These are phyloP conservation scores for Phrynocephalus guinanensis DNA, from an alignment of 2,797 vertebrate species.

Conservation along the genomic window DNA sequence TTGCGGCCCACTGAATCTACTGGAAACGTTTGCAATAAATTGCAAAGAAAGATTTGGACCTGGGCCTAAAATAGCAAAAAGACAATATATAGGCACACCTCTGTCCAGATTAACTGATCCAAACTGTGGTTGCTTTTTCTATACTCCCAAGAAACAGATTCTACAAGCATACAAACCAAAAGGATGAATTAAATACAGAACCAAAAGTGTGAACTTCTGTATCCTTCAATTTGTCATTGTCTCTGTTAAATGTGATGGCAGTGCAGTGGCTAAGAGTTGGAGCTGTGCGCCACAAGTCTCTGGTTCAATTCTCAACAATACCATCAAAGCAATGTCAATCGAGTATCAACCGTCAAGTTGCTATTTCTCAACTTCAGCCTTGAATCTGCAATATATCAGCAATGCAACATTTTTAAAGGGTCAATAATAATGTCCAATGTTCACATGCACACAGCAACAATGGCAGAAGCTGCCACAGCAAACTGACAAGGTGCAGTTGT, in stretches of 20 bases:
- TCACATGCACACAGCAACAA: no score
- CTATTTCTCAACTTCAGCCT: not conserved
- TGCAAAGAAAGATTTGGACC: constrained; percentile 20
- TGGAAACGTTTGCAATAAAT: constrained; percentile 11
- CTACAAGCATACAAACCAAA: not conserved
- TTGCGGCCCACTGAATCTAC: constrained; percentile 31
- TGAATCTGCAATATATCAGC: not conserved
- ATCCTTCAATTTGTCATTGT: not conserved
- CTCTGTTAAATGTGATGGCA: not conserved
- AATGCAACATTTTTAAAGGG: not conserved
- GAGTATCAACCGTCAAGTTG: no score
- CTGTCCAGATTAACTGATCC: not conserved
- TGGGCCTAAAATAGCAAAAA: constrained; percentile 11
- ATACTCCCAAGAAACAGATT: not conserved
- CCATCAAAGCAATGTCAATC: no score
- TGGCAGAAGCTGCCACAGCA: no score
- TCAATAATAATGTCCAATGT: no score
- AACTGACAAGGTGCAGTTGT: no score
- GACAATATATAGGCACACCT: not conserved
- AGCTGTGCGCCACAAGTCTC: not conserved
- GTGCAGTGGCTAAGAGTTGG: not conserved
- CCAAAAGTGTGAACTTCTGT: not conserved
- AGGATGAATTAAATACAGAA: not conserved
- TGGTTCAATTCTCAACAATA: not conserved
- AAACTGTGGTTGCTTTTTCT: not conserved